Evolutionary conservation across 2,113 vertebrate species (phyloP), one percentile per base, ranked within the genome.

Genomic region (Suricata suricatta): DNA sequence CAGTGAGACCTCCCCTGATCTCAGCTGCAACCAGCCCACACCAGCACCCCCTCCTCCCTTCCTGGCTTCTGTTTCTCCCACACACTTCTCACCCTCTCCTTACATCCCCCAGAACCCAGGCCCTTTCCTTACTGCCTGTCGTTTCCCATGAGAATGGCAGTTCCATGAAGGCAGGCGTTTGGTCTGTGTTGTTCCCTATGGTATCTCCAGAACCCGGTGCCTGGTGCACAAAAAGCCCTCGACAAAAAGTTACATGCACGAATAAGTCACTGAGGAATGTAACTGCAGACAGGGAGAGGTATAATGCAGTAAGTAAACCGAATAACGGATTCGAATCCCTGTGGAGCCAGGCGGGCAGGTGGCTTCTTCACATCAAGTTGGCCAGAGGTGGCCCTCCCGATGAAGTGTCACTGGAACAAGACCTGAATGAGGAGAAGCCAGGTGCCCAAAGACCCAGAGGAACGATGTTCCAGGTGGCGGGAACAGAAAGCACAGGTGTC

Each of bases 71-170:
- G 14, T 12, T 13, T 3, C 35, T 17, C 41, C 82, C 29, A 11
- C 9, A 2, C 19, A 16, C 7, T 14, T 12, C 27, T 7, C 29
- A 11, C 29, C 7, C 38, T 33, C 44, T 31, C 44, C 7, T 1
- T 1, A 0, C 5, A 5, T 7, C 7, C 54, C 23, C 15, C 0
- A 64, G 47, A 41, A 60, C 15, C 12, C 5, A 2, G n/a, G 38
- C 17, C 11, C 54, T 52, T 27, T 47, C 11, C 27, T 69, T 7
- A 11, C 21, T 25, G 1, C 0, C 7, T 17, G 0, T 47, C 47
- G 13, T 4, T 31, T 57, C 57, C 10, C 2, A 1, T 23, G 6
- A 29, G 29, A 23, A 52, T 0, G 4, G 7, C 44, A 7, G 12
- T 31, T 74, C 57, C 5, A 2, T 6, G 4, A 44, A 21, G 35